These are phyloP conservation scores for Bostrychus sinensis DNA, from an alignment of 2,113 vertebrate species.

Conservation along the genomic window DNA sequence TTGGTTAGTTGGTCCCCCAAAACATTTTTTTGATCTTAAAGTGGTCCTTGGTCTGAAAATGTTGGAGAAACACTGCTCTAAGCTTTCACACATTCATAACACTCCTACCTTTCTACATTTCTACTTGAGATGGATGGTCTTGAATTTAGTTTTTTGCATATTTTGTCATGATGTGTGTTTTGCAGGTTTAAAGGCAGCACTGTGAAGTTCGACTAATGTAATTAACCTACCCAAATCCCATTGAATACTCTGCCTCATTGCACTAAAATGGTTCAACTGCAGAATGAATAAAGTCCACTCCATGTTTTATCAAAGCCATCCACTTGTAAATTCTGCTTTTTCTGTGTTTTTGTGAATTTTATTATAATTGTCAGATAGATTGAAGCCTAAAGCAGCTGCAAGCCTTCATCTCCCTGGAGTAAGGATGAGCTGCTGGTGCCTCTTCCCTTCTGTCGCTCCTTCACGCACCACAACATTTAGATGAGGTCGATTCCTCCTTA, in stretches of 20 bases:
- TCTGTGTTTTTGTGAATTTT: background rate
- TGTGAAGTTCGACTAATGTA: too few species aligned
- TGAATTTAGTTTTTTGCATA: too few species aligned
- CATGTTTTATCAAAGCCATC: background rate
- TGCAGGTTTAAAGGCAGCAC: too few species aligned
- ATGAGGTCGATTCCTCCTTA: slow-evolving; percentile 8
- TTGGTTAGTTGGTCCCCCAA: too few species aligned
- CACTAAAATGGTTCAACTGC: background rate
- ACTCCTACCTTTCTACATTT: too few species aligned
- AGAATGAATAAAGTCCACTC: background rate
- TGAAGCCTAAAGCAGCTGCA: slow-evolving; percentile 1
- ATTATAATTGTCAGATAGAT: slow-evolving; percentile 3
- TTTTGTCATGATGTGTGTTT: too few species aligned
- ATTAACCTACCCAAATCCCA: background rate
- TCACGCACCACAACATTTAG: slow-evolving; percentile 4
- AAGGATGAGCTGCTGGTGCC: background rate
- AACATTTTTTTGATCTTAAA: too few species aligned
- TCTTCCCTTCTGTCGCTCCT: slow-evolving; percentile 1
- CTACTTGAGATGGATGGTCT: too few species aligned
- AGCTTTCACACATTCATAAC: too few species aligned
- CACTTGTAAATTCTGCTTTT: background rate
- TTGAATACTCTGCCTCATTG: background rate
- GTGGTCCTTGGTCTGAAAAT: too few species aligned
- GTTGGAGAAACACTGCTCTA: too few species aligned
- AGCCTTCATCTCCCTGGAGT: background rate